Evolutionary conservation across 2,113 vertebrate genomes (phyloP).

Genomic region (Piaya cayana): DNA sequence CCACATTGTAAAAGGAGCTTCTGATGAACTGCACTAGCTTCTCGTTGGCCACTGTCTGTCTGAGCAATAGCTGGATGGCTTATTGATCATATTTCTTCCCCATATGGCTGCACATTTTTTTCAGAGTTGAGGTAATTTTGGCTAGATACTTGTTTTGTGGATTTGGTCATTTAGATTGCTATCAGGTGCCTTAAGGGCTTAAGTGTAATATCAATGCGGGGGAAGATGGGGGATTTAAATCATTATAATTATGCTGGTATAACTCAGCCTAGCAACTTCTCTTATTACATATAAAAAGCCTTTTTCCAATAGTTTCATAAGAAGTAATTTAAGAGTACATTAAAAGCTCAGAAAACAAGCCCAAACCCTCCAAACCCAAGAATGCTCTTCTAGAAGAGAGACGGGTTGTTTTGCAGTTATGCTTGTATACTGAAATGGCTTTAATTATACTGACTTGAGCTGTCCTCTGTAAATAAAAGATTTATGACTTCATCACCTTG

Average conservation of each 20-base stretch:
- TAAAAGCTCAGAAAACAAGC: neutral
- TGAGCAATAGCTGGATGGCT: neutral
- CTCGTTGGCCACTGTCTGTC: neutral
- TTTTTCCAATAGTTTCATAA: slow-evolving; percentile 31
- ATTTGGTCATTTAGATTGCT: slow-evolving; percentile 16
- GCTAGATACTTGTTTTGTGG: neutral
- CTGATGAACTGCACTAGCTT: neutral
- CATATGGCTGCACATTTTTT: slow-evolving; percentile 19
- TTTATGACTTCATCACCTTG: neutral
- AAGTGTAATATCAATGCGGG: neutral
- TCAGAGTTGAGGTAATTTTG: neutral
- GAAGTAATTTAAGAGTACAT: slow-evolving; percentile 19
- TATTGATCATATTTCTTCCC: slow-evolving; percentile 49
- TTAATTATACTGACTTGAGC: neutral
- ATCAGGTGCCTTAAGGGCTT: slow-evolving; percentile 22
- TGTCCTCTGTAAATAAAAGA: neutral
- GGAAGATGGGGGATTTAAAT: slow-evolving; percentile 37
- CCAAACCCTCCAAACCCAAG: neutral
- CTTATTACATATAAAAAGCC: slow-evolving; percentile 40
- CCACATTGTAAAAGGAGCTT: neutral
- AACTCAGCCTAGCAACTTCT: slow-evolving; percentile 11
- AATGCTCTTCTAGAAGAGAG: neutral
- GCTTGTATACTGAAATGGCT: neutral
- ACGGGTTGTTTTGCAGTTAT: neutral
- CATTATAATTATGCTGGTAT: neutral